phyloP scores from a whole-genome alignment of 2,113 vertebrate genomes.

The Numida meleagris region DNA sequence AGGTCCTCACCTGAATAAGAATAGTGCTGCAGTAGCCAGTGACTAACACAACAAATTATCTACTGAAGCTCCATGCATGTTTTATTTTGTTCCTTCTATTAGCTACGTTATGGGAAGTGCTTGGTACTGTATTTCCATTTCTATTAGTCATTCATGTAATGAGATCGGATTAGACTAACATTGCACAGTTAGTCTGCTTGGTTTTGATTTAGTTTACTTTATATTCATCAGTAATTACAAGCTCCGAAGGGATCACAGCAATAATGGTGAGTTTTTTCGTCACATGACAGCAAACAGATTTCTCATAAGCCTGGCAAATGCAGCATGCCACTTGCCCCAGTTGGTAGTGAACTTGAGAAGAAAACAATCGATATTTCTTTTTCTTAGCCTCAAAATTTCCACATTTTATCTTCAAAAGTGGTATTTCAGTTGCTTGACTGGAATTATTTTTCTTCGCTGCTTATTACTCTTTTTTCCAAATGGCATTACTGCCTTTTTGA shows the following conservation, averaged over 20 bases:
- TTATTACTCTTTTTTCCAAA: slow-evolving; percentile 7
- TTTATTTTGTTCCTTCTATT: background rate
- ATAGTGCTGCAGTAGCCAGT: background rate
- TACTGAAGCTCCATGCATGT: accelerated
- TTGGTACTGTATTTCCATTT: accelerated
- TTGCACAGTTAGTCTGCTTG: background rate
- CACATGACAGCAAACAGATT: background rate
- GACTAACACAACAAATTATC: accelerated
- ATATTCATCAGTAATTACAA: background rate
- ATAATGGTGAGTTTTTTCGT: background rate
- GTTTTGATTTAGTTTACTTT: background rate
- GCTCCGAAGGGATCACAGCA: background rate
- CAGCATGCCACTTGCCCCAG: slow-evolving; percentile 5
- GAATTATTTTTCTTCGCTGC: background rate
- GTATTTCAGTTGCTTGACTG: background rate
- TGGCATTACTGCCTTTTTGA: background rate
- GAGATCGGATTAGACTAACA: background rate
- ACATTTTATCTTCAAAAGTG: slow-evolving; percentile 16
- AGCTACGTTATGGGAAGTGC: accelerated
- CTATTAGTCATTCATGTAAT: background rate
- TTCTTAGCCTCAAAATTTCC: background rate
- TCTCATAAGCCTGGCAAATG: background rate
- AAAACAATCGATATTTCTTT: background rate
- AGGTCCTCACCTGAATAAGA: accelerated
- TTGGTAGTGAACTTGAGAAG: slow-evolving; percentile 45